These are phyloP conservation scores for Sceloporus undulatus DNA, from an alignment of 2,113 vertebrate species.

Conservation along the genomic window DNA sequence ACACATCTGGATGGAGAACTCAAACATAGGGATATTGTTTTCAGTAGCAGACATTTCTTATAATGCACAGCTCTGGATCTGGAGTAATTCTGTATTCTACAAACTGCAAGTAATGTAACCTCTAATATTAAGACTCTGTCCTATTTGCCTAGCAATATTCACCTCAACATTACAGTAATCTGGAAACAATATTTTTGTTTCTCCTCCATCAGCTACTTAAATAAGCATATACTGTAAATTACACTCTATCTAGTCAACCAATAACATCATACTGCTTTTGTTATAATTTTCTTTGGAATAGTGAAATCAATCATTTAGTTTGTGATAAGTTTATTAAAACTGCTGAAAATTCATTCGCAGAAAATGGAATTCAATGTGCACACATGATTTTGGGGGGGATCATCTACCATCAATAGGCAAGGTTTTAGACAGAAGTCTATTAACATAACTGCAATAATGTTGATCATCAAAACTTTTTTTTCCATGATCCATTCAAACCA, in stretches of 20 bases:
- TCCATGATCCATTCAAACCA: not conserved
- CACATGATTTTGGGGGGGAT: too few species aligned
- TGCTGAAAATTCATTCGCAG: not conserved
- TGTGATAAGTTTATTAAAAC: slow-evolving; percentile 5
- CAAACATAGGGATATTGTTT: not conserved
- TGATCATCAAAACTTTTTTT: not conserved
- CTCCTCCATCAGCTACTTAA: not conserved
- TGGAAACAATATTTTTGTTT: not conserved
- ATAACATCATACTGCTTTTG: not conserved
- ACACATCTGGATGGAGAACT: not conserved
- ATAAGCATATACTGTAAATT: not conserved
- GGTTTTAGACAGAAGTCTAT: not conserved
- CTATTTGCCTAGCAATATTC: not conserved
- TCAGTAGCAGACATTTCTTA: not conserved
- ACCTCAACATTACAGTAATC: not conserved
- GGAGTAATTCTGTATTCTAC: not conserved
- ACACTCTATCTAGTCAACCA: not conserved
- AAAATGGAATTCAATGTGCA: too few species aligned
- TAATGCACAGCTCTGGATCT: not conserved
- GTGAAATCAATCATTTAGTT: not conserved
- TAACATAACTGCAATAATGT: not conserved
- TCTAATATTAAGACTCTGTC: not conserved
- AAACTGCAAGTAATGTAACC: not conserved
- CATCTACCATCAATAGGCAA: too few species aligned
- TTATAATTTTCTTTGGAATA: not conserved